phyloP scores from a whole-genome alignment of 2,888 invertebrate species.

The Shargacucullia verbasci region DNA sequence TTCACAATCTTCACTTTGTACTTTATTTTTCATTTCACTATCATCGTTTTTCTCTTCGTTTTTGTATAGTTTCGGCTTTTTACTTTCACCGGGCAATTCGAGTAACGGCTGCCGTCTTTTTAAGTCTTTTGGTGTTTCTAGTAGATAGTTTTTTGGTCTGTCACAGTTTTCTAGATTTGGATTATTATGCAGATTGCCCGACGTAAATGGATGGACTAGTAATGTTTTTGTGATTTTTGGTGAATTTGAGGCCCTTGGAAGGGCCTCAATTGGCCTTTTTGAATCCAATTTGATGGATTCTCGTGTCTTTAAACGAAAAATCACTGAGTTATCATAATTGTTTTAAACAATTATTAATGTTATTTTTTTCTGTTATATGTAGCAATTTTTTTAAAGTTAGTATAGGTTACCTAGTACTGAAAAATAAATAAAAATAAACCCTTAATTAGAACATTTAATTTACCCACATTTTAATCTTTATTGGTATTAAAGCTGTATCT shows the following conservation, averaged over 20 bases:
- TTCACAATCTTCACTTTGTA: constrained; percentile 26
- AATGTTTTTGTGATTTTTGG: constrained; percentile 69
- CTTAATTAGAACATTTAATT: too few relatives aligned
- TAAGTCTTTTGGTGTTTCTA: constrained; percentile 80
- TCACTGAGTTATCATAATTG: not conserved
- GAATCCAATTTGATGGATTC: constrained; percentile 83
- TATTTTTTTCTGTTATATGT: not conserved
- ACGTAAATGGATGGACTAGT: constrained; percentile 75
- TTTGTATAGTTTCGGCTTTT: constrained; percentile 74
- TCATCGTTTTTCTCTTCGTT: constrained; percentile 17
- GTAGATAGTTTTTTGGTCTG: constrained; percentile 70
- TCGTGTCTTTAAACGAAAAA: constrained; percentile 2
- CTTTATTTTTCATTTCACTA: constrained; percentile 24
- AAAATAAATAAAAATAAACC: too few relatives aligned
- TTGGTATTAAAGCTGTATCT: too few relatives aligned
- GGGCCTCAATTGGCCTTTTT: constrained; percentile 73
- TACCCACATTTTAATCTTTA: too few relatives aligned
- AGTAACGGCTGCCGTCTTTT: constrained; percentile 77
- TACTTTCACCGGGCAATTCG: constrained; percentile 74
- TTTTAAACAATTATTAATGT: not conserved
- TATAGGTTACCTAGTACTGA: too few relatives aligned
- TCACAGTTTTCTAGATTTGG: constrained; percentile 37
- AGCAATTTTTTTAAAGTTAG: too few relatives aligned
- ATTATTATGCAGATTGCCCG: constrained; percentile 18
- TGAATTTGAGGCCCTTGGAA: constrained; percentile 72